Evolutionary conservation across 2,113 vertebrate species (phyloP), one percentile per base, ranked within the genome.

Genomic region (Petaurus breviceps): DNA sequence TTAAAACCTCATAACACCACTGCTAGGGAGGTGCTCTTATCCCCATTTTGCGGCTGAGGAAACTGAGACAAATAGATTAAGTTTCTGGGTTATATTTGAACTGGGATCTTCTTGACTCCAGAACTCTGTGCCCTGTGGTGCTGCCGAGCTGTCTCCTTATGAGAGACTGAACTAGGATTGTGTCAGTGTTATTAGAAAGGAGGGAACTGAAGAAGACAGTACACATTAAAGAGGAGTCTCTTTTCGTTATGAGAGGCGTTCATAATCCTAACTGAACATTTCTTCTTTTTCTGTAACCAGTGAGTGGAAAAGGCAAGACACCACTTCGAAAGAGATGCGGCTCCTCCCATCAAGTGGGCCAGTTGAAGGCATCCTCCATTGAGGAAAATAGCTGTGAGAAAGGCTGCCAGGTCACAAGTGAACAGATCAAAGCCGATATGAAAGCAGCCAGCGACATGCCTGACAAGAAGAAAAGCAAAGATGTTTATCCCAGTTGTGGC

Each of bases 361-460:
- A 98, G 47, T 68, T 97, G 95, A 98, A 98, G 98, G 98, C 98
- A 84, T 97, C 98, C 50, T 98, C 98, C 51, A 94, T 98, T 0
- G 99, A 99, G 90, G 99, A 99, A 94, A 99, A 99, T 98, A 99
- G 99, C 98, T 99, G 99, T 98, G 99, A 99, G 97, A 99, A 99
- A 98, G 99, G 99, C 97, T 99, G 99, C 98, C 99, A 99, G 98
- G 99, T 99, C 98, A 99, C 99, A 98, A 99, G 99, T 37, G 99
- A 99, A 97, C 99, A 99, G 98, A 99, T 99, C 97, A 99, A 99
- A 98, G 99, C 99, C 9, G 99, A 99, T 98, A 99, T 99, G 99
- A 99, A 99, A 98, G 99, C 99, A 51, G 99, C 99, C 93, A 99
- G 98, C 51, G 99, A 99, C 96, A 98, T 98, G 96, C 98, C 99